A percentile compares a stretch with the other conserved stretches of the same genome.
Conservation (phyloP, 2,113 vertebrate species). For the Pluvianellus socialis region DNA sequence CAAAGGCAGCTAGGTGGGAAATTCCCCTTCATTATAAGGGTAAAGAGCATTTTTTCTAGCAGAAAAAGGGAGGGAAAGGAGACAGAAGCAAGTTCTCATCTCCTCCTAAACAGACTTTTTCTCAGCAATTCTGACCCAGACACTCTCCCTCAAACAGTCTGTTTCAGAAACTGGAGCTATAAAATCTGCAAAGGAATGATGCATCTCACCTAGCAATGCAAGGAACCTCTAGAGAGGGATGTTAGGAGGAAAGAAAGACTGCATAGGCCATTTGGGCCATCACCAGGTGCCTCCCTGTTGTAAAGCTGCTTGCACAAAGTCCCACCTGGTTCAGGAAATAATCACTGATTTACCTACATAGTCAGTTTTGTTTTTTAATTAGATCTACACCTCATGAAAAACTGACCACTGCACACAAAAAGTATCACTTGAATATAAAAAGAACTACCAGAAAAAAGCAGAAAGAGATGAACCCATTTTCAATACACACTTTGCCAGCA, state of each 20-base stretch:
- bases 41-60: neutral
- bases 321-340: neutral
- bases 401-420: neutral
- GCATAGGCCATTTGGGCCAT: neutral
- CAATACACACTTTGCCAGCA: neutral
- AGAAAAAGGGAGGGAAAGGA: neutral
- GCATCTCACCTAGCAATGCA: neutral
- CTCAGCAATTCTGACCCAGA: neutral
- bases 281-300: neutral
- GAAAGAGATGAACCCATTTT: neutral
- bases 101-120: neutral
- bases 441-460: neutral
- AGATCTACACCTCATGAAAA: neutral
- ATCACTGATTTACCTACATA: neutral
- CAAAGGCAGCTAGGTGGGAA: neutral
- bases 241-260: neutral
- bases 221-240: neutral
- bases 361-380: neutral
- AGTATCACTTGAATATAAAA: neutral
- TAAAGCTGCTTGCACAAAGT: neutral
- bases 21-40: neutral
- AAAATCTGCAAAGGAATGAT: neutral
- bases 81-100: neutral
- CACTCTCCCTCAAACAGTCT: neutral
- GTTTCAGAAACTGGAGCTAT: neutral